These are phyloP conservation scores for Anabas testudineus DNA, from an alignment of 2,797 vertebrate genomes.

Conservation along the genomic window DNA sequence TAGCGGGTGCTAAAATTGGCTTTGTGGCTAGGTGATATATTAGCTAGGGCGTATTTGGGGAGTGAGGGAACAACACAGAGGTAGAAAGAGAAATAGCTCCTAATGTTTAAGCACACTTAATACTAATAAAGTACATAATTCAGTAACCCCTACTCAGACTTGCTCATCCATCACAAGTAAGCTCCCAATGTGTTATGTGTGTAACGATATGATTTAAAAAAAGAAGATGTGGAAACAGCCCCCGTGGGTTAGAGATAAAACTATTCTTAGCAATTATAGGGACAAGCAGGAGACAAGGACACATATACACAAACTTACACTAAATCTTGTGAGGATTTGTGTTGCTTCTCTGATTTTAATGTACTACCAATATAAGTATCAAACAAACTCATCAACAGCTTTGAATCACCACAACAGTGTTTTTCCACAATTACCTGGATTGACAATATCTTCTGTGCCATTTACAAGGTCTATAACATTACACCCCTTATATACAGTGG, in stretches of 20 bases:
- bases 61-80: slow-evolving; percentile 34
- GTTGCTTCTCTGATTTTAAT: not conserved
- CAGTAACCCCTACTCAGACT: slow-evolving; percentile 46
- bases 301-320: slow-evolving; percentile 10
- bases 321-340: not conserved
- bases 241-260: slow-evolving; percentile 15
- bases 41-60: slow-evolving; percentile 60
- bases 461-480: too few relatives aligned
- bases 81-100: slow-evolving; percentile 54
- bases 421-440: too few relatives aligned
- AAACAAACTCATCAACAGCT: too few relatives aligned
- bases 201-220: slow-evolving; percentile 42
- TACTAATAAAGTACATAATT: slow-evolving; percentile 55
- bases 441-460: too few relatives aligned
- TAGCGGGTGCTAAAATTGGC: slow-evolving; percentile 64
- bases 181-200: slow-evolving; percentile 24
- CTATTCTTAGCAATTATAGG: not conserved
- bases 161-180: slow-evolving; percentile 56
- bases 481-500: too few relatives aligned
- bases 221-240: slow-evolving; percentile 33
- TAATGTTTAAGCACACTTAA: slow-evolving; percentile 69
- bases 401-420: too few relatives aligned
- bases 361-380: not conserved
- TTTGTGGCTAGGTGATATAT: slow-evolving; percentile 67
- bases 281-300: not conserved